Conservation (phyloP, 2,888 invertebrate genomes). For the Terebella lapidaria region DNA sequence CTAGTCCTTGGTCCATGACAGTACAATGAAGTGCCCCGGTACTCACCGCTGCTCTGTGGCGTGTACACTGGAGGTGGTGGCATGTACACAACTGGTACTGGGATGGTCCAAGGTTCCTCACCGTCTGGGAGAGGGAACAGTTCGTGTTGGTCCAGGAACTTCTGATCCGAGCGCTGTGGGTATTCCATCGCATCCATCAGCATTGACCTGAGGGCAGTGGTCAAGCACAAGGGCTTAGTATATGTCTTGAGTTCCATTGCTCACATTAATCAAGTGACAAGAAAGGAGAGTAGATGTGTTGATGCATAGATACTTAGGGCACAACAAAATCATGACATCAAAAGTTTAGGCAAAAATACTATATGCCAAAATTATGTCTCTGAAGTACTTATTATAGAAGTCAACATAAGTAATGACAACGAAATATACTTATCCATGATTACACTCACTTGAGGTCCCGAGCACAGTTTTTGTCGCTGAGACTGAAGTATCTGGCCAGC, state of each 20-base stretch:
- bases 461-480: slow-evolving; percentile 24
- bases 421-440: not conserved
- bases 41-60: too few relatives aligned
- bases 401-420: not conserved
- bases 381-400: not conserved
- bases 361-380: not conserved
- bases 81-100: slow-evolving; percentile 17
- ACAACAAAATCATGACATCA: too few relatives aligned
- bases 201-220: slow-evolving; percentile 5
- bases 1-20: too few relatives aligned
- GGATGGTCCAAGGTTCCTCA: slow-evolving; percentile 28
- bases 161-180: slow-evolving; percentile 6
- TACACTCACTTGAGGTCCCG: slow-evolving; percentile 30
- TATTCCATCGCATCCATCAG: slow-evolving; percentile 12
- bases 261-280: not conserved
- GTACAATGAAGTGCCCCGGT: too few relatives aligned
- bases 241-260: too few relatives aligned
- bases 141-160: slow-evolving; percentile 11
- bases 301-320: too few relatives aligned
- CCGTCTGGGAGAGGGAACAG: slow-evolving; percentile 22
- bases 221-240: too few relatives aligned
- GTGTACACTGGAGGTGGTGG: slow-evolving; percentile 10
- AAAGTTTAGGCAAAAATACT: too few relatives aligned
- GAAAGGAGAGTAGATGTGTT: not conserved
- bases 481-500: slow-evolving; percentile 36